Evolutionary conservation across 2,113 vertebrate genomes (phyloP), one percentile per base, ranked within the genome.

Genomic region (Parus major): DNA sequence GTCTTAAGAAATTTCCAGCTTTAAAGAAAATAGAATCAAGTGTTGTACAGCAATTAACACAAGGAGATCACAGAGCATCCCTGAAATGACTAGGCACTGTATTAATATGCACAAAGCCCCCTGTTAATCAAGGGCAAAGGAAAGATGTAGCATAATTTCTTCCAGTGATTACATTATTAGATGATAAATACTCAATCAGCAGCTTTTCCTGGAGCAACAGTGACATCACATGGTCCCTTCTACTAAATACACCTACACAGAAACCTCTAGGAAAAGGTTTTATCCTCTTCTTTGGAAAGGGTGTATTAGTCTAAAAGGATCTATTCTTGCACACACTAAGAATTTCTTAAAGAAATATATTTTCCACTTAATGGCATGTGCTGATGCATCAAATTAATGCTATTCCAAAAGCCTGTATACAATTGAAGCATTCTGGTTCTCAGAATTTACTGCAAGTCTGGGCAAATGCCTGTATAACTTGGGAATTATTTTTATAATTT

Each of bases 161-260:
- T 76, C 55, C 68, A 86, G 57, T 23, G 70, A 31, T 64, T 69
- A 53, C 5, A 1, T 12, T 88, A 66, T 41, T 33, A 88, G 55
- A 50, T 86, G 56, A 83, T 41, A 95, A 82, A 63, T 75, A 70
- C 79, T 85, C 61, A 88, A 35, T 87, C 55, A 87, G 57, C 12
- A 92, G 59, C 73, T 82, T 81, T 84, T 96, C 80, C 90, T 96
- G 86, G 50, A 96, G 95, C 96, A 97, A 97, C 93, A 97, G 95
- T 98, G 98, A 98, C 98, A 98, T 96, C 97, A 95, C 90, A 92
- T 96, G 97, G 98, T 84, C 80, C 68, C 49, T 83, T 77, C 76
- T 35, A 39, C 85, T 68, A 95, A 95, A 95, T 83, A 96, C 96
- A 95, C 42, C 44, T 71, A 46, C 41, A 83, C 11, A 80, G 55